These are phyloP conservation scores for Eueremaeus valkanovi DNA, from an alignment of 2,888 invertebrate genomes.

Conservation along the genomic window DNA sequence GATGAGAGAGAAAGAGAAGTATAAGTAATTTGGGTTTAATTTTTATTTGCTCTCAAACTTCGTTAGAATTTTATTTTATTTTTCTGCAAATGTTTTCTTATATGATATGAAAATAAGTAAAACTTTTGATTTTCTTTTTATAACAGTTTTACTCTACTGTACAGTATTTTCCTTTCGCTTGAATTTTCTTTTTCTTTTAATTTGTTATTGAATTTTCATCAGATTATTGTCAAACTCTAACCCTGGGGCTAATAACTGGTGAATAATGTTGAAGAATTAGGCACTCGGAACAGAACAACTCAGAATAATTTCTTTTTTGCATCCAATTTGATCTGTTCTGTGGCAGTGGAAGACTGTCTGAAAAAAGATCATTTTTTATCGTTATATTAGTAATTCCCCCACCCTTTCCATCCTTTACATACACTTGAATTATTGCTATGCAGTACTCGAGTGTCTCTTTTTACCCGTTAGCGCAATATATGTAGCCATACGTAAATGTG, in stretches of 20 bases:
- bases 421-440: constrained; percentile 22
- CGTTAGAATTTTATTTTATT: background rate
- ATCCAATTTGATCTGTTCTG: constrained; percentile 1
- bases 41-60: background rate
- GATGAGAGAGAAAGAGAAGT: background rate
- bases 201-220: constrained; percentile 33
- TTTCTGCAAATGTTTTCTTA: background rate
- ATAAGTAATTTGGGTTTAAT: constrained; percentile 1
- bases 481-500: constrained; percentile 1
- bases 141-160: too few species aligned
- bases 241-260: constrained; percentile 24
- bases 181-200: background rate
- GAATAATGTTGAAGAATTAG: constrained; percentile 24
- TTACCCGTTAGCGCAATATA: constrained; percentile 6
- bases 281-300: background rate
- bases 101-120: background rate
- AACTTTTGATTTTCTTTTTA: constrained; percentile 4
- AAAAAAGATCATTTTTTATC: constrained; percentile 25
- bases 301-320: too few species aligned
- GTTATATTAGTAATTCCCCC: constrained; percentile 13
- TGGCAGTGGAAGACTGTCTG: background rate
- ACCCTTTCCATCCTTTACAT: background rate
- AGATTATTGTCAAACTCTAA: constrained; percentile 23
- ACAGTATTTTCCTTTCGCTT: background rate
- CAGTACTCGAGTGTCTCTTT: background rate